phyloP scores from a whole-genome alignment of 1,140 invertebrate species.

The Pseudomyrmex flavicornis region DNA sequence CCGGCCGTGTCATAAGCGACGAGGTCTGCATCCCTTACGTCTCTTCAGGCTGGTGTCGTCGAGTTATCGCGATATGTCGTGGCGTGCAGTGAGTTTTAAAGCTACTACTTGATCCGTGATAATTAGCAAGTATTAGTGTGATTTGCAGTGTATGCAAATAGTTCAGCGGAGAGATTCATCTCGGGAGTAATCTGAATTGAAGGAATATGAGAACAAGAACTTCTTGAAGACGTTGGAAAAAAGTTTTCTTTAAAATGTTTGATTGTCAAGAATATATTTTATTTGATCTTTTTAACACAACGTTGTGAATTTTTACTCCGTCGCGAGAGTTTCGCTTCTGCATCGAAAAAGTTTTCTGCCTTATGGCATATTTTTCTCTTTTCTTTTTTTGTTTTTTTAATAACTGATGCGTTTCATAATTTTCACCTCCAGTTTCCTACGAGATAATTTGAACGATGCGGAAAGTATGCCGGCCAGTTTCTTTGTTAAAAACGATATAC shows the following conservation, averaged over 20 bases:
- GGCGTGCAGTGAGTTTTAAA: conserved; percentile 22
- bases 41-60: conserved; percentile 16
- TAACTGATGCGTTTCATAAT: conserved; percentile 17
- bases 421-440: conserved; percentile 3
- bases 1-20: conserved; percentile 58
- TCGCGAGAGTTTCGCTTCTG: neutral
- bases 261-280: neutral
- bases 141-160: neutral
- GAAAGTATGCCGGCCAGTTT: conserved; percentile 27
- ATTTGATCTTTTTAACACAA: too few relatives aligned
- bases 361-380: conserved; percentile 4
- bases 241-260: neutral
- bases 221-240: too few relatives aligned
- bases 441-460: conserved; percentile 42
- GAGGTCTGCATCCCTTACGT: conserved; percentile 33
- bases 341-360: neutral
- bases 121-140: neutral
- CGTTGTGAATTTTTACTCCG: too few relatives aligned
- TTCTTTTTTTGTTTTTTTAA: neutral
- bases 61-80: conserved; percentile 45
- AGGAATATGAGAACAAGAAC: too few relatives aligned
- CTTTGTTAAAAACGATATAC: conserved; percentile 40
- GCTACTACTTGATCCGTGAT: neutral
- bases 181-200: neutral
- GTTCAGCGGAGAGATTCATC: neutral